These are phyloP conservation scores for Lepeophtheirus salmonis DNA, from an alignment of 1,140 invertebrate species.

Conservation along the genomic window DNA sequence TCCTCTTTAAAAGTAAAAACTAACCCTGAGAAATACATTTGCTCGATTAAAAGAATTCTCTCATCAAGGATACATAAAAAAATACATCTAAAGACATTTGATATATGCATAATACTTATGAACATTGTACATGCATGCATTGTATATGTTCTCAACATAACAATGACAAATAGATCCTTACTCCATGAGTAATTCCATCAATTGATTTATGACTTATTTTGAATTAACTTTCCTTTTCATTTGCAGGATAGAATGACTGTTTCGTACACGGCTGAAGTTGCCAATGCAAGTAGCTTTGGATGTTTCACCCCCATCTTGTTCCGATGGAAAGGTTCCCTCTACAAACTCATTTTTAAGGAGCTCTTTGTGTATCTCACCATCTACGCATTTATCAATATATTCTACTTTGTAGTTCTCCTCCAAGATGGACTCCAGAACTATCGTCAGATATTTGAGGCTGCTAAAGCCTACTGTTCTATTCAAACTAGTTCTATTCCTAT, in stretches of 20 bases:
- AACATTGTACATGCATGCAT: too few species aligned
- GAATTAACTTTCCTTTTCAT: too few species aligned
- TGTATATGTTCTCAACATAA: too few species aligned
- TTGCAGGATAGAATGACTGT: conserved; percentile 46
- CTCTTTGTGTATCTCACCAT: conserved; percentile 19
- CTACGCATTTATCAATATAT: conserved; percentile 20
- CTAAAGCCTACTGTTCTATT: conserved; percentile 23
- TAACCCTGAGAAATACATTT: too few species aligned
- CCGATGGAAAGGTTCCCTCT: conserved; percentile 16
- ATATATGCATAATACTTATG: too few species aligned
- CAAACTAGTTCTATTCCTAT: conserved; percentile 30
- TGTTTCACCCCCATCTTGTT: conserved; percentile 63
- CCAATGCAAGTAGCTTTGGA: conserved; percentile 69
- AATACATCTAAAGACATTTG: too few species aligned
- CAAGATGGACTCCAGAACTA: conserved; percentile 24
- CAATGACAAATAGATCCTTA: too few species aligned
- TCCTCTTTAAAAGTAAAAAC: too few species aligned
- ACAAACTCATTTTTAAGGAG: conserved; percentile 14
- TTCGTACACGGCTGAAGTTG: conserved; percentile 65
- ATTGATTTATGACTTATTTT: too few species aligned
- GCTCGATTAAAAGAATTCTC: too few species aligned
- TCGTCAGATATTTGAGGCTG: conserved; percentile 28
- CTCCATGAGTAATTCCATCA: too few species aligned
- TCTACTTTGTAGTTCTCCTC: conserved; percentile 19
- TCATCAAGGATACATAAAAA: too few species aligned